Evolutionary conservation across 2,888 invertebrate genomes (phyloP).

Genomic region (Elmis aenea): DNA sequence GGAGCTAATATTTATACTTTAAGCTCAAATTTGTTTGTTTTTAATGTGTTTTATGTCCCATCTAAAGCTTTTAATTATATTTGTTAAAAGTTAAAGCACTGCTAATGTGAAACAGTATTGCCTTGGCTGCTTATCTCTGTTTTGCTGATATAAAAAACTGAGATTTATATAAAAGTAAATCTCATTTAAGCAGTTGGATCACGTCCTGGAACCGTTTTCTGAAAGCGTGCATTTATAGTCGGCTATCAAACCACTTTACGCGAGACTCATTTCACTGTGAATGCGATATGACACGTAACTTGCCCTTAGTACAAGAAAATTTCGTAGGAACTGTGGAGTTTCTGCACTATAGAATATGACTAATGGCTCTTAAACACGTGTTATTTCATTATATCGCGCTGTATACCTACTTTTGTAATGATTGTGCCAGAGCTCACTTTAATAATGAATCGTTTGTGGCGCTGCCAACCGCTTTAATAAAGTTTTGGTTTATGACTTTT

Average conservation of each 20-base stretch:
- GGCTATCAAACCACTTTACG: constrained; percentile 22
- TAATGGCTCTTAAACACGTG: constrained; percentile 10
- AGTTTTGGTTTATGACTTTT: constrained; percentile 12
- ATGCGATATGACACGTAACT: constrained; percentile 19
- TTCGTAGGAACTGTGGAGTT: constrained; percentile 5
- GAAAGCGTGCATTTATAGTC: constrained; percentile 21
- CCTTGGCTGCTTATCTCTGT: no score
- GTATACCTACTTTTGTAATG: constrained; percentile 5
- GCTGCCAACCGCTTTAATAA: constrained; percentile 14
- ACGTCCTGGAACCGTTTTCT: constrained; percentile 16
- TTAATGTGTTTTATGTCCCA: no score
- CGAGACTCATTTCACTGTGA: constrained; percentile 16
- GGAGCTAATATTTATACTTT: no score
- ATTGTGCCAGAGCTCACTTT: constrained; percentile 10
- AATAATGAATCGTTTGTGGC: constrained; percentile 8
- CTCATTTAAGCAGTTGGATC: constrained; percentile 15
- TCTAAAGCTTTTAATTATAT: no score
- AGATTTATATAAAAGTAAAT: constrained; percentile 16
- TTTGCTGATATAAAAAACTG: no score
- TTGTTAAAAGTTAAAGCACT: no score
- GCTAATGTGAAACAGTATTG: no score
- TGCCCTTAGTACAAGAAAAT: constrained; percentile 8
- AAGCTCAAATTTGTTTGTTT: no score
- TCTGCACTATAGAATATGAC: constrained; percentile 3
- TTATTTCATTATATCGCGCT: constrained; percentile 8